Evolutionary conservation across 2,113 vertebrate genomes (phyloP).

Genomic region (Monarcha castaneiventris): DNA sequence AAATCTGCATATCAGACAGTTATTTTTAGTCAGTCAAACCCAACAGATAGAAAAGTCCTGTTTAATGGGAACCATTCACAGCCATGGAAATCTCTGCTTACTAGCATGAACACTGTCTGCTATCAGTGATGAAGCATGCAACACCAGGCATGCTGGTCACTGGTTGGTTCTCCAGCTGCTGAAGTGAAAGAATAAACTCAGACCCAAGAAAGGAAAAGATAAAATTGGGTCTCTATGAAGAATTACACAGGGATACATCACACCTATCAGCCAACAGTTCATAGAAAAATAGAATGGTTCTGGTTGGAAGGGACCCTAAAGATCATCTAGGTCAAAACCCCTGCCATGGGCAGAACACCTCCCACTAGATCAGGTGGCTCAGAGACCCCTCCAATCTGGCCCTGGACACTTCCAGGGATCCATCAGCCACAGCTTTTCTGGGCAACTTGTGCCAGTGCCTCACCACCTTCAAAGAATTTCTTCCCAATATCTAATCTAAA

Average conservation of each 20-base stretch:
- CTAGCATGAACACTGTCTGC: background rate
- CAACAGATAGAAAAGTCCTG: background rate
- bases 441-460: background rate
- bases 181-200: background rate
- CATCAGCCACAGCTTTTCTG: background rate
- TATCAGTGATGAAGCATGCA: background rate
- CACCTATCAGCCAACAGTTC: background rate
- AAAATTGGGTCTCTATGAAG: background rate
- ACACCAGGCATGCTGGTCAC: background rate
- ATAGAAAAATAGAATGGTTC: background rate
- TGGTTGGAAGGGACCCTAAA: background rate
- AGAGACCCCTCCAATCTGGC: background rate
- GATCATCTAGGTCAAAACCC: accelerated
- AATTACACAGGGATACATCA: background rate
- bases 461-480: background rate
- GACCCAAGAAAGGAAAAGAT: background rate
- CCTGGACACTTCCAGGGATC: background rate
- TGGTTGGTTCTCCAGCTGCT: background rate
- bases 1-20: background rate
- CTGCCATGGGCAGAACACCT: background rate
- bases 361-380: background rate
- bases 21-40: background rate
- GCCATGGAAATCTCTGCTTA: background rate
- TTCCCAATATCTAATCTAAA: background rate
- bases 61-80: background rate